phyloP scores from a whole-genome alignment of 2,888 invertebrate genomes.

The Campoplex capitator region DNA sequence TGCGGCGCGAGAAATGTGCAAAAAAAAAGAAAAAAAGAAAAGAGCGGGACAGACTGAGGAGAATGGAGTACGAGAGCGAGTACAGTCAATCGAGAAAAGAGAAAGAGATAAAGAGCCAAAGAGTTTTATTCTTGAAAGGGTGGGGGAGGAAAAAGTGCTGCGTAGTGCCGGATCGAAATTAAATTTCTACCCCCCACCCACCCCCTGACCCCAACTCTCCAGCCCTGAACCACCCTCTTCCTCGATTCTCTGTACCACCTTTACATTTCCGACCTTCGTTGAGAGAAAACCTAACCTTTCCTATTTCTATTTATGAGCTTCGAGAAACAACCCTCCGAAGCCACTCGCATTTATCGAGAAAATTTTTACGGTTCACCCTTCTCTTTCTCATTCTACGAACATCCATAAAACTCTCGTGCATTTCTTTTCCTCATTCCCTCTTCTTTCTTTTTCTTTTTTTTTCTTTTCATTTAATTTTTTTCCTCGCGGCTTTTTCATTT shows the following conservation, averaged over 20 bases:
- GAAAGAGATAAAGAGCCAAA: slow-evolving; percentile 28
- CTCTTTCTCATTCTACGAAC: not conserved
- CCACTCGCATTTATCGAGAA: slow-evolving; percentile 65
- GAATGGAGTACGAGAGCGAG: slow-evolving; percentile 22
- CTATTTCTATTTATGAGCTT: slow-evolving; percentile 68
- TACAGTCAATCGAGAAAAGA: slow-evolving; percentile 40
- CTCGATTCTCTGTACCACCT: slow-evolving; percentile 15
- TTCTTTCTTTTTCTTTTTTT: slow-evolving; percentile 29
- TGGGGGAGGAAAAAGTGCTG: slow-evolving; percentile 60
- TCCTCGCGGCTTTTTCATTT: slow-evolving; percentile 14
- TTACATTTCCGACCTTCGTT: slow-evolving; percentile 27
- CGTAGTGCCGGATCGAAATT: slow-evolving; percentile 65
- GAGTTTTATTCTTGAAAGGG: slow-evolving; percentile 60
- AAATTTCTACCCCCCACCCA: slow-evolving; percentile 49
- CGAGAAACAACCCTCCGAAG: slow-evolving; percentile 57
- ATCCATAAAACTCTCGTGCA: slow-evolving; percentile 6
- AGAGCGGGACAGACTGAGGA: not conserved
- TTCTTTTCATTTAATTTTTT: not conserved
- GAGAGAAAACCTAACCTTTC: slow-evolving; percentile 39
- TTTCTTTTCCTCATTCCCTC: not conserved
- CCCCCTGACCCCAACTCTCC: not conserved
- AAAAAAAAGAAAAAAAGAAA: not conserved
- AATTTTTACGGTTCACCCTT: slow-evolving; percentile 53
- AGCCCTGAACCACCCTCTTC: slow-evolving; percentile 29
- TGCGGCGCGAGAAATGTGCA: slow-evolving; percentile 40